Conservation (phyloP, 2,797 vertebrate genomes). For the Neopelma chrysocephalum region DNA sequence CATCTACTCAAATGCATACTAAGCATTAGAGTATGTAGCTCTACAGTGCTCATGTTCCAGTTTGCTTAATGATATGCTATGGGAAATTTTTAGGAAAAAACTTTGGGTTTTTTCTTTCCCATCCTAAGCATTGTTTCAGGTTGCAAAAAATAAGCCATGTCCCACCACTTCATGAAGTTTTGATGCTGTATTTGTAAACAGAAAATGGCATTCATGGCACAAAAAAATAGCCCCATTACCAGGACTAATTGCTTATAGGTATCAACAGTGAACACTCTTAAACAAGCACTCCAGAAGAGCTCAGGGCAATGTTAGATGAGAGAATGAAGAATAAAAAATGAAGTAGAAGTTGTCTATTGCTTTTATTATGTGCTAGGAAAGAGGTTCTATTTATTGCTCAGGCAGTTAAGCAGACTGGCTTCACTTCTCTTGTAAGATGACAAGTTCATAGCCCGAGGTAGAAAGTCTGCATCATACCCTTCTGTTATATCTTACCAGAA, state of each 20-base stretch:
- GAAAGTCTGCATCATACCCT: constrained; percentile 14
- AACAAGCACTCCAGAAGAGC: neutral
- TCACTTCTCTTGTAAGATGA: constrained; percentile 21
- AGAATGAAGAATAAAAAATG: neutral
- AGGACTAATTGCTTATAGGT: neutral
- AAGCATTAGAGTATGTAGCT: neutral
- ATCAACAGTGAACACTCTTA: neutral
- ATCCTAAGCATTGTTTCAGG: neutral
- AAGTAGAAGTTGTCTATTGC: neutral
- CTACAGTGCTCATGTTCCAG: neutral
- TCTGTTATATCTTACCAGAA: constrained; percentile 33
- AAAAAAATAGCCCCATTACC: neutral
- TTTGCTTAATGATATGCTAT: neutral
- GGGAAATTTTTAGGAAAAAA: neutral
- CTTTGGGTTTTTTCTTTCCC: neutral
- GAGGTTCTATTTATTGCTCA: constrained; percentile 41
- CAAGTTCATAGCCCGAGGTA: constrained; percentile 35
- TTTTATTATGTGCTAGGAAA: constrained; percentile 19
- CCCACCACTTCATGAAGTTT: neutral
- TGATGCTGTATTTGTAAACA: neutral
- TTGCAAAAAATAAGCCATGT: neutral
- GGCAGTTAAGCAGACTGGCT: constrained; percentile 16
- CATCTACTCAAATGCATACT: neutral
- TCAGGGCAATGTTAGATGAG: neutral
- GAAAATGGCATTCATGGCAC: neutral